Percentiles rank a stretch among this genome's conserved stretches.
Conservation (phyloP, 1,140 invertebrate species). For the Laupala kohalensis region DNA sequence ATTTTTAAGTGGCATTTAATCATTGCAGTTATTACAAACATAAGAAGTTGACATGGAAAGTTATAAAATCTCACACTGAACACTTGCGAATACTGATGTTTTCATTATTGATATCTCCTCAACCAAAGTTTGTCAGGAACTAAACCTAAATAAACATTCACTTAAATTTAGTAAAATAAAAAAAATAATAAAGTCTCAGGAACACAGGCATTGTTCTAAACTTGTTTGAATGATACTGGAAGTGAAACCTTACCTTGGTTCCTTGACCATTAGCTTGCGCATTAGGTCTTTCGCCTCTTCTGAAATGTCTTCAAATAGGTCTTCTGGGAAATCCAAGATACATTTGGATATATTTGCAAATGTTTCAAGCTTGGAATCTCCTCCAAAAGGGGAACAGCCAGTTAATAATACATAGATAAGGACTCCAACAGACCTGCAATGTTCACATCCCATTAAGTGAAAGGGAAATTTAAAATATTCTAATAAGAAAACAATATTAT, state of each 20-base stretch:
- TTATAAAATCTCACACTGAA: background rate
- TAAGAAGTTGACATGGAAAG: too few relatives aligned
- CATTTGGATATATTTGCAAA: slow-evolving; percentile 60
- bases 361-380: slow-evolving; percentile 62
- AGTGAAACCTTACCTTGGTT: slow-evolving; percentile 54
- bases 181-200: too few relatives aligned
- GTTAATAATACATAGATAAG: slow-evolving; percentile 61
- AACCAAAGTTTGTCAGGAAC: too few relatives aligned
- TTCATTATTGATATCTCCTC: background rate
- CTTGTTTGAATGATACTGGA: too few relatives aligned
- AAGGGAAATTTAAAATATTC: too few relatives aligned
- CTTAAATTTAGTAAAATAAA: too few relatives aligned
- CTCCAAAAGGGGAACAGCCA: slow-evolving; percentile 62
- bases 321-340: slow-evolving; percentile 57
- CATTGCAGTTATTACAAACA: too few relatives aligned
- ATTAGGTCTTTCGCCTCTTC: slow-evolving; percentile 55
- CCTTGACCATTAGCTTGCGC: slow-evolving; percentile 43
- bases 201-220: too few relatives aligned
- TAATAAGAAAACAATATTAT: too few relatives aligned
- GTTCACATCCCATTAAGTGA: slow-evolving; percentile 12
- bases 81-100: background rate
- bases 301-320: slow-evolving; percentile 53
- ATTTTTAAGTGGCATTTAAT: too few relatives aligned
- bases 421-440: slow-evolving; percentile 54
- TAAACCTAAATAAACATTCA: too few relatives aligned